Conservation (phyloP, 2,888 invertebrate species). For the Drosophila melanosoma region DNA sequence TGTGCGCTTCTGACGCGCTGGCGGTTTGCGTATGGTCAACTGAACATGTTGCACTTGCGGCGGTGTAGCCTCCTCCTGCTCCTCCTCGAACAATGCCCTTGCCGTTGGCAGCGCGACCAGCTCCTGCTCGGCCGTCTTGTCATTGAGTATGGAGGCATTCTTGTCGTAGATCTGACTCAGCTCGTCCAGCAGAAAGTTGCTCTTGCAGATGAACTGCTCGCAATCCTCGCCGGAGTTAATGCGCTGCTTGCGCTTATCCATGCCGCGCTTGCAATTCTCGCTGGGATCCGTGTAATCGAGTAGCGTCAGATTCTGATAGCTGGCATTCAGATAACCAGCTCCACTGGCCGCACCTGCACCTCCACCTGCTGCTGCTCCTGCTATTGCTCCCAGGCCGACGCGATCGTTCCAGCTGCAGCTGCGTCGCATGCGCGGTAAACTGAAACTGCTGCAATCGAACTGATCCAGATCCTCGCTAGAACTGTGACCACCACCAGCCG, state of each 20-base stretch:
- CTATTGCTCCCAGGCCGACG: slow-evolving; percentile 9
- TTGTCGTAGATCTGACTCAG: slow-evolving; percentile 86
- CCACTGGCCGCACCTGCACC: slow-evolving; percentile 20
- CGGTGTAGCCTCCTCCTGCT: background rate
- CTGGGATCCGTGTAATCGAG: slow-evolving; percentile 86
- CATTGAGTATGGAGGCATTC: slow-evolving; percentile 87
- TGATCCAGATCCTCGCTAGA: slow-evolving; percentile 63
- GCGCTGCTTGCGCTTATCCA: slow-evolving; percentile 58
- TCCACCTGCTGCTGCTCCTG: background rate
- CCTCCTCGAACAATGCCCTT: background rate
- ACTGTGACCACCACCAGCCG: slow-evolving; percentile 35
- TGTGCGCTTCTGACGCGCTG: slow-evolving; percentile 65
- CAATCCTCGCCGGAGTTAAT: slow-evolving; percentile 62
- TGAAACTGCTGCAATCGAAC: slow-evolving; percentile 51
- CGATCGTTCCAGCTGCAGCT: slow-evolving; percentile 81
- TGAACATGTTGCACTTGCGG: slow-evolving; percentile 79
- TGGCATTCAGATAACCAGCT: slow-evolving; percentile 86
- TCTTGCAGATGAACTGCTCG: slow-evolving; percentile 79
- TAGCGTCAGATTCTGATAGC: slow-evolving; percentile 88
- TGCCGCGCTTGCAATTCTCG: slow-evolving; percentile 57
- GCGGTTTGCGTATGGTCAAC: slow-evolving; percentile 78
- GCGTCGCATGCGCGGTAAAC: slow-evolving; percentile 64
- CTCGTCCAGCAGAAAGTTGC: slow-evolving; percentile 85
- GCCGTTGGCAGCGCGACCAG: background rate
- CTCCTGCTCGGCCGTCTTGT: slow-evolving; percentile 78